Evolutionary conservation across 2,797 vertebrate species (phyloP).

Genomic region (Limnodromus scolopaceus): DNA sequence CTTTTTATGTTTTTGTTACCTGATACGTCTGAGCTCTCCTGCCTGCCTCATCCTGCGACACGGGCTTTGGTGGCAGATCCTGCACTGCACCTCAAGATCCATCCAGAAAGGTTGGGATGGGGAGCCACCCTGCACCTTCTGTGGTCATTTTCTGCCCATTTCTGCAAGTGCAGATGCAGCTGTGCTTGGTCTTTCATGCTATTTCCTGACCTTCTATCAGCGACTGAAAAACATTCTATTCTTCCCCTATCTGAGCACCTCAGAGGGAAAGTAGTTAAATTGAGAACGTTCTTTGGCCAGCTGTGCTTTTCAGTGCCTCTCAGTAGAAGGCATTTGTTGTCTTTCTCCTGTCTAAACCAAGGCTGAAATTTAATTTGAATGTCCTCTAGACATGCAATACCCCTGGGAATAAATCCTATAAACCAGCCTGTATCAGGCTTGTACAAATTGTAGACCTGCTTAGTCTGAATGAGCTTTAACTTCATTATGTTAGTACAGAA

Average conservation of each 20-base stretch:
- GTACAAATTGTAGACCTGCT: neutral
- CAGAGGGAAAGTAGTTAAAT: neutral
- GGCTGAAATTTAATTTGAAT: conserved; percentile 2
- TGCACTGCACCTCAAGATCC: neutral
- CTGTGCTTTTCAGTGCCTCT: neutral
- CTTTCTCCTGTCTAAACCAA: neutral
- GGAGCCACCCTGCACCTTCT: neutral
- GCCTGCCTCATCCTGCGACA: neutral
- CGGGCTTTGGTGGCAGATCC: neutral
- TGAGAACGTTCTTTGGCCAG: neutral
- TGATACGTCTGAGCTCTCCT: neutral
- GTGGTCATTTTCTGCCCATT: neutral
- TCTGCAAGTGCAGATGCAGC: neutral
- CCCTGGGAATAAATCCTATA: neutral
- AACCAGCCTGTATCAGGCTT: neutral
- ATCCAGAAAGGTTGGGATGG: neutral
- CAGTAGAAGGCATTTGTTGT: neutral
- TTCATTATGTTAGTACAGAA: conserved; percentile 25
- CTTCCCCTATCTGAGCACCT: too few relatives aligned
- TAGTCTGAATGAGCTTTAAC: conserved; percentile 49
- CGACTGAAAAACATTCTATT: neutral
- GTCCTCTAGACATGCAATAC: neutral
- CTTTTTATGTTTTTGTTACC: neutral
- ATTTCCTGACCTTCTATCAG: neutral
- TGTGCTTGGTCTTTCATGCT: neutral